Conservation (phyloP, 2,797 vertebrate species). For the Premnoplex brunnescens region DNA sequence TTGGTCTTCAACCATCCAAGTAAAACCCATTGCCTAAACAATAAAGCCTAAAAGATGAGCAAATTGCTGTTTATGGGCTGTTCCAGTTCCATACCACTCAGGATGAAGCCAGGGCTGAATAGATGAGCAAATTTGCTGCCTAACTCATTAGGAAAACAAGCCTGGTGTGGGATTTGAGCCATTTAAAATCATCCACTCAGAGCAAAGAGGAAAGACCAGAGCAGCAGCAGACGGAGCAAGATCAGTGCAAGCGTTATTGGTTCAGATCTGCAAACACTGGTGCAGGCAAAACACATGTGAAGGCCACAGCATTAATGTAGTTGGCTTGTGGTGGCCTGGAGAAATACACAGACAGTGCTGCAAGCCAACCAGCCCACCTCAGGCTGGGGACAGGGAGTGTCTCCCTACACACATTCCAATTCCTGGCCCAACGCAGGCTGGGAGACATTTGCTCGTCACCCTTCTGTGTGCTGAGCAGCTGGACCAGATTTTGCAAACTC, state of each 20-base stretch:
- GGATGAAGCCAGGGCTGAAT: neutral
- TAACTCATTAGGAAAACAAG: conserved; percentile 10
- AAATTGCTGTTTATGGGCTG: conserved; percentile 37
- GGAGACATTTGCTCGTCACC: neutral
- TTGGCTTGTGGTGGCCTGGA: neutral
- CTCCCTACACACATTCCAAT: neutral
- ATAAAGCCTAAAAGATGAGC: conserved; percentile 46
- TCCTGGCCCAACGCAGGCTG: neutral
- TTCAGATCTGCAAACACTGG: neutral
- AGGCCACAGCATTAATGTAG: neutral
- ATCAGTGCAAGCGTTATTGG: neutral
- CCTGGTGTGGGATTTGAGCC: neutral
- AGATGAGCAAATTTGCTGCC: neutral
- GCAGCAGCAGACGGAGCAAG: neutral
- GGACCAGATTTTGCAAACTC: conserved; percentile 64
- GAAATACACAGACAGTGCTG: neutral
- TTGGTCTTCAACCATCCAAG: conserved; percentile 13
- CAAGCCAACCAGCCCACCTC: neutral
- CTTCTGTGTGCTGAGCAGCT: conserved; percentile 55
- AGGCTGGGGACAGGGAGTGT: neutral
- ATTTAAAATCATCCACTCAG: conserved; percentile 10
- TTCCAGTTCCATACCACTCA: neutral
- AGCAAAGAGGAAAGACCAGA: neutral
- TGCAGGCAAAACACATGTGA: neutral
- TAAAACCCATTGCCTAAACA: conserved; percentile 31